Base-by-base conservation (phyloP, 1,140 invertebrate genomes). In the Drosophila bifasciata region DNA sequence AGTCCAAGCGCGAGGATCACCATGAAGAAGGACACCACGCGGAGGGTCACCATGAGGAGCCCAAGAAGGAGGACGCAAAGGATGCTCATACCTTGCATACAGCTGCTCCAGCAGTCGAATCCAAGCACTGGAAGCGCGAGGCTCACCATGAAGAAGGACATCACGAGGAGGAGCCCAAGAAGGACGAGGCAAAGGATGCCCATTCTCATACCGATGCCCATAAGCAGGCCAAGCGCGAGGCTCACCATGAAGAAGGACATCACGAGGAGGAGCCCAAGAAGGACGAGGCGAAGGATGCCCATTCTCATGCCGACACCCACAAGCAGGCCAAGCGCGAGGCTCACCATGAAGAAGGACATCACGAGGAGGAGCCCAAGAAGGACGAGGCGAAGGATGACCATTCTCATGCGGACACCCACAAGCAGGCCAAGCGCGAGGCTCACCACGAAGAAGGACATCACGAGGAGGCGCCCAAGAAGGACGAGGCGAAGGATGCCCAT, bases 351-450 rank as follows among this genome's bases (percentile, higher is more conserved):
- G 19, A 19, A 19, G 19, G 19, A 2, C 19, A 19, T 19, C 19
- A 19, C 19, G 19, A 19, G 19, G 19, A 19, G 19, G 19, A 19
- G 19, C 19, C 19, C 2, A 19, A 19, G 19, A 19, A 19, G 19
- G 19, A 19, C 19, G 19, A 19, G 19, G 19, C 19, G 19, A 19
- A 19, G 19, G 19, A 19, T 19, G 19, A 3, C 19, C 19, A 19
- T 1, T 19, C 19, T 19, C 19, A 19, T 19, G 19, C 1, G 0
- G 19, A 19, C 19, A 3, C 19, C 19, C 19, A 19, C 19, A 19
- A 19, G 19, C 19, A 19, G 19, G 19, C 17, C 41, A 72, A 71
- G 50, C 44, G 69, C 1, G 69, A 72, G 7, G 56, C 69, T 7
- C 41, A 62, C 7, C 50, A 62, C 15, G 59, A 62, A 15, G 19